These are phyloP conservation scores for Orchesella cincta DNA, from an alignment of 1,140 invertebrate species.

Conservation along the genomic window DNA sequence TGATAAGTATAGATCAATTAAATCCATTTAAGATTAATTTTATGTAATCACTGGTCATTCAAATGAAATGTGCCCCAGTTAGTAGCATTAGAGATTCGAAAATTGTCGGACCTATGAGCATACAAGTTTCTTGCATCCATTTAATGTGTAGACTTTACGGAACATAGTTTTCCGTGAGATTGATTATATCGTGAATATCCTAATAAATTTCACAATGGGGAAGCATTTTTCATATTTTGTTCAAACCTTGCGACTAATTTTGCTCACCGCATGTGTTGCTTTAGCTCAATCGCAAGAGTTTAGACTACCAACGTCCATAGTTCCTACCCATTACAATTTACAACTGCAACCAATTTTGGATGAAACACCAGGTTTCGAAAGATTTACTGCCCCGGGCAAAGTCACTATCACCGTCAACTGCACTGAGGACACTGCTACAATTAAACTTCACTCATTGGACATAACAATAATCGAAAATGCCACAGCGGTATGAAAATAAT, in stretches of 20 bases:
- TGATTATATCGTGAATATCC: too few relatives aligned
- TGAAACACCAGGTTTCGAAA: constrained; percentile 1
- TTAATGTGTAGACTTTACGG: too few relatives aligned
- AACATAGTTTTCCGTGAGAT: too few relatives aligned
- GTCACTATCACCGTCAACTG: constrained; percentile 30
- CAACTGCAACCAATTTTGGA: constrained; percentile 29
- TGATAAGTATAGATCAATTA: too few relatives aligned
- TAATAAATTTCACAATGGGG: background rate
- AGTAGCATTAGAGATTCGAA: too few relatives aligned
- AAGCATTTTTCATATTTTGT: background rate
- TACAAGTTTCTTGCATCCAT: too few relatives aligned
- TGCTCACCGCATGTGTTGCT: background rate
- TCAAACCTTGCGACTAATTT: too few relatives aligned
- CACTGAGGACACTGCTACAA: background rate
- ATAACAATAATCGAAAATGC: constrained; percentile 1
- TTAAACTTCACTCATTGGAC: constrained; percentile 34
- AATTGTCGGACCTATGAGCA: too few relatives aligned
- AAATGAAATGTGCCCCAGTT: too few relatives aligned
- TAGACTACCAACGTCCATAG: constrained; percentile 24
- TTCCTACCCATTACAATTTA: constrained; percentile 25
- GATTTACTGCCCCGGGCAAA: constrained; percentile 38
- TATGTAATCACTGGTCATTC: too few relatives aligned
- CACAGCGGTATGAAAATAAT: background rate
- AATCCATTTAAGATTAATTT: too few relatives aligned
- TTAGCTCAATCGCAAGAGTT: constrained; percentile 28